Conservation (phyloP, 2,113 vertebrate species). For the Cathartes aura region DNA sequence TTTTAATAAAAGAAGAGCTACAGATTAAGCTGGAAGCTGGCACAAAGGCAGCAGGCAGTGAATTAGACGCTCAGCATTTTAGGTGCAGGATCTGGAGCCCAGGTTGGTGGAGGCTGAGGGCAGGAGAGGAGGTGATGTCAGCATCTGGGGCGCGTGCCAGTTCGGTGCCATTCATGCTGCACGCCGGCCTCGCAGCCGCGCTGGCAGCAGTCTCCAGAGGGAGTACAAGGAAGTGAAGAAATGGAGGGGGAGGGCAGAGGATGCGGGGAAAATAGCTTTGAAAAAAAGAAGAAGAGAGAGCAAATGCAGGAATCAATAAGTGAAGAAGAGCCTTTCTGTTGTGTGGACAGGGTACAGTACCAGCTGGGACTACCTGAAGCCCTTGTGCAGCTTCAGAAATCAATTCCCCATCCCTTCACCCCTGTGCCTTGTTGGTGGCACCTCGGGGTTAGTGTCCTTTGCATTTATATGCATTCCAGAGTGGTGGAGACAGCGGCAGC, state of each 20-base stretch:
- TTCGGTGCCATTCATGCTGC: not conserved
- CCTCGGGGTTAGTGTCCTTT: slow-evolving; percentile 38
- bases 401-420: not conserved
- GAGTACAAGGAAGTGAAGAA: not conserved
- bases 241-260: not conserved
- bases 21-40: not conserved
- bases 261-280: not conserved
- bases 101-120: not conserved
- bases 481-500: not conserved
- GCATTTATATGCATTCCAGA: slow-evolving; percentile 64
- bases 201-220: not conserved
- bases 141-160: not conserved
- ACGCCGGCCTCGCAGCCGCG: not conserved
- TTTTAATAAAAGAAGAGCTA: not conserved
- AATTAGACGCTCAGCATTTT: rapidly evolving
- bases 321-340: not conserved
- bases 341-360: not conserved
- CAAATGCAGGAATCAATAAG: not conserved
- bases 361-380: not conserved
- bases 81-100: not conserved
- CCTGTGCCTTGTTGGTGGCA: slow-evolving; percentile 23
- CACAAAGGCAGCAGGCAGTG: not conserved
- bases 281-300: not conserved
- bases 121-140: not conserved
- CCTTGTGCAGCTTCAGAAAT: not conserved